Conservation (phyloP, 1,140 invertebrate species). For the Tetranychus cinnabarinus region DNA sequence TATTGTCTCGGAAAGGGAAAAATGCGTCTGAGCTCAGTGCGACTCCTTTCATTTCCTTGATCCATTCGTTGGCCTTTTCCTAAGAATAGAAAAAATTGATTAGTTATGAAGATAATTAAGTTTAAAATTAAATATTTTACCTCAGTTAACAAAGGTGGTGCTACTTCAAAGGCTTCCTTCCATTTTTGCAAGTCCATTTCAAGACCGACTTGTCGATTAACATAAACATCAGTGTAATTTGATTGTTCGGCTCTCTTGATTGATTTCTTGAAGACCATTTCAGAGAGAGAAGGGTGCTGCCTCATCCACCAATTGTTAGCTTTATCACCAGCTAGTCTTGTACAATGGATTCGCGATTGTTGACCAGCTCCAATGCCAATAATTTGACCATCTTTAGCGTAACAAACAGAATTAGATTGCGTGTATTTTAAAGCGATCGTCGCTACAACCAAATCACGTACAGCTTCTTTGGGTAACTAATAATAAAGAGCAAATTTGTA, state of each 20-base stretch:
- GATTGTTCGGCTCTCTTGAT: slow-evolving; percentile 77
- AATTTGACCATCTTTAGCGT: slow-evolving; percentile 68
- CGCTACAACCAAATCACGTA: slow-evolving; percentile 78
- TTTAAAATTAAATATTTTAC: slow-evolving; percentile 5
- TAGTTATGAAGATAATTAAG: not conserved
- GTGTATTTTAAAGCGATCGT: slow-evolving; percentile 93
- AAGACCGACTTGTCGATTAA: slow-evolving; percentile 62
- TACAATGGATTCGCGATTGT: slow-evolving; percentile 92
- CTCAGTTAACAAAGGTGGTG: slow-evolving; percentile 38
- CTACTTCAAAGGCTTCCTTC: slow-evolving; percentile 43
- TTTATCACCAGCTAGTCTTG: slow-evolving; percentile 83
- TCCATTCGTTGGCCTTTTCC: slow-evolving; percentile 49
- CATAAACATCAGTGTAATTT: slow-evolving; percentile 88
- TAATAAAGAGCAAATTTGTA: not conserved
- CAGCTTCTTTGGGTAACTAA: slow-evolving; percentile 40
- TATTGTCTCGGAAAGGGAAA: slow-evolving; percentile 93
- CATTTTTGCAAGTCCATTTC: slow-evolving; percentile 42
- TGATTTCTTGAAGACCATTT: slow-evolving; percentile 65
- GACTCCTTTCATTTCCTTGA: slow-evolving; percentile 51
- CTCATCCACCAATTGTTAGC: slow-evolving; percentile 96
- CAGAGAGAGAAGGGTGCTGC: slow-evolving; percentile 62
- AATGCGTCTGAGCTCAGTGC: slow-evolving; percentile 91
- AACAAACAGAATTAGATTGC: slow-evolving; percentile 90
- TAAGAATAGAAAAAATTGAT: not conserved
- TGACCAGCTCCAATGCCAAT: slow-evolving; percentile 93